Conservation (phyloP, 2,888 invertebrate genomes). For the Microchrysa polita region DNA sequence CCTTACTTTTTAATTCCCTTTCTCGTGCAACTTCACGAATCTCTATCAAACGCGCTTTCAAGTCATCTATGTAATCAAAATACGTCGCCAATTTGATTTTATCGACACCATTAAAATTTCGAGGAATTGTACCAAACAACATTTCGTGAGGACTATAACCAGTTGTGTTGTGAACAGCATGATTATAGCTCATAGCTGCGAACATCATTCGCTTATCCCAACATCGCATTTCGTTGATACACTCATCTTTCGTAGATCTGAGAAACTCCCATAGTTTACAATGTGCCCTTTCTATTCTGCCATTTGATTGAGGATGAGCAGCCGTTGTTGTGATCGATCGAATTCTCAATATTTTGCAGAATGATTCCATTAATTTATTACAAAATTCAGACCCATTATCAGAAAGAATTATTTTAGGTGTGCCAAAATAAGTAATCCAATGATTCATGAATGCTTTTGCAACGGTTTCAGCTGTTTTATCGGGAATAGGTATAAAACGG, state of each 20-base stretch:
- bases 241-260: constrained; percentile 39
- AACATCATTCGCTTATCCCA: constrained; percentile 43
- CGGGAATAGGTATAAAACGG: constrained; percentile 31
- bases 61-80: constrained; percentile 40
- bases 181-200: constrained; percentile 42
- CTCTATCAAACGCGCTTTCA: constrained; percentile 36
- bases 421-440: constrained; percentile 27
- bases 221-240: constrained; percentile 28
- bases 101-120: no score
- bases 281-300: constrained; percentile 30
- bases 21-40: constrained; percentile 21
- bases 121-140: no score
- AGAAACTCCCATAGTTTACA: no score
- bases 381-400: constrained; percentile 33
- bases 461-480: constrained; percentile 15
- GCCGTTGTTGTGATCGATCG: constrained; percentile 36
- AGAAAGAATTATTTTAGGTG: constrained; percentile 12
- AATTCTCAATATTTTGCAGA: constrained; percentile 40
- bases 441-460: constrained; percentile 18
- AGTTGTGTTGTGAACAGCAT: no score
- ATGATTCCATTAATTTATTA: constrained; percentile 25
- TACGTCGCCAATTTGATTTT: neutral
- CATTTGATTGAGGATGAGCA: constrained; percentile 44
- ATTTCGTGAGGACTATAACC: constrained; percentile 42
- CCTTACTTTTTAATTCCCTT: constrained; percentile 22